Conservation (phyloP, 2,888 invertebrate species). For the Drosophila neotestacea region DNA sequence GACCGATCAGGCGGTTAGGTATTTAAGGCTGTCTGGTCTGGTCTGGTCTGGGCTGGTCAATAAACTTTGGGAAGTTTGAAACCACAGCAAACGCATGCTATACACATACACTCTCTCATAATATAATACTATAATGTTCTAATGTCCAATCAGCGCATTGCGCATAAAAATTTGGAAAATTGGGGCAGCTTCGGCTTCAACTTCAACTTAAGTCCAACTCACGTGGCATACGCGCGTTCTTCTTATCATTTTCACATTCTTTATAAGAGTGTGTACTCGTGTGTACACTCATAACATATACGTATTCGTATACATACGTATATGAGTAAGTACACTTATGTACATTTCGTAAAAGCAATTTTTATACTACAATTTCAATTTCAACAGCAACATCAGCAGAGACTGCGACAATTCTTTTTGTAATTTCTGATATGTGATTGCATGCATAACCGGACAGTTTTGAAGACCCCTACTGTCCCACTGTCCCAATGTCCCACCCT, state of each 20-base stretch:
- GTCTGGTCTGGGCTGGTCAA: too few species aligned
- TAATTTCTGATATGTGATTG: conserved; percentile 37
- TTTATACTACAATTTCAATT: conserved; percentile 59
- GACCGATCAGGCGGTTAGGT: too few species aligned
- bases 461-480: too few species aligned
- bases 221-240: conserved; percentile 55
- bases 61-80: too few species aligned
- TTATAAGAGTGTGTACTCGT: conserved; percentile 13
- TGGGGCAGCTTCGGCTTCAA: conserved; percentile 36
- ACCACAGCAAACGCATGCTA: too few species aligned
- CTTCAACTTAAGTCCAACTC: conserved; percentile 21
- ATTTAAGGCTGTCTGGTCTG: too few species aligned
- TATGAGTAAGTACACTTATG: neutral
- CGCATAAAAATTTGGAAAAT: conserved; percentile 39
- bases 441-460: neutral
- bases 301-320: neutral
- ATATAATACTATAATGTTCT: conserved; percentile 19
- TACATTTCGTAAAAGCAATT: conserved; percentile 16
- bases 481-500: neutral
- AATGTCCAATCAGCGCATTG: conserved; percentile 56
- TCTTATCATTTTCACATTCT: conserved; percentile 57
- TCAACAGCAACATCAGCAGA: conserved; percentile 45
- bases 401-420: conserved; percentile 22
- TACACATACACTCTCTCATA: conserved; percentile 12
- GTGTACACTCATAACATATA: conserved; percentile 10